These are phyloP conservation scores for Pomatostomus ruficeps DNA, from an alignment of 2,113 vertebrate species.

Conservation along the genomic window DNA sequence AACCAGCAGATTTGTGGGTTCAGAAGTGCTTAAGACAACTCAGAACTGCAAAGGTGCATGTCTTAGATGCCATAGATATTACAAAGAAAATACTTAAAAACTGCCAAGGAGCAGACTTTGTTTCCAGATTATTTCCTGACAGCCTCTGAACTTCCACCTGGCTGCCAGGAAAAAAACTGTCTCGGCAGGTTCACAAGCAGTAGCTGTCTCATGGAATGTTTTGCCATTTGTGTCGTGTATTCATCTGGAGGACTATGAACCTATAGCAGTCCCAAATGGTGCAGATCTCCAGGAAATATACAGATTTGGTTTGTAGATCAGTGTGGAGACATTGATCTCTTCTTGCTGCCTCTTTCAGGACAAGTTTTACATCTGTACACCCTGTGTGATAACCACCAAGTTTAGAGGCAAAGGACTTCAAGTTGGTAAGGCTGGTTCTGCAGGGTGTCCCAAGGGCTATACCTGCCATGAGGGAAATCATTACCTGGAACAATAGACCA, in stretches of 20 bases:
- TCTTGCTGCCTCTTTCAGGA: neutral
- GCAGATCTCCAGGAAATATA: neutral
- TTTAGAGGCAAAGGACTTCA: neutral
- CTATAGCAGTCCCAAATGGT: neutral
- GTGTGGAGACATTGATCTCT: neutral
- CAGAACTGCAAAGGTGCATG: neutral
- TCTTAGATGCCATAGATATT: neutral
- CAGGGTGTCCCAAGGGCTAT: neutral
- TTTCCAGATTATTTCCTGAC: neutral
- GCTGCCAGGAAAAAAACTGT: neutral
- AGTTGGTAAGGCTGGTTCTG: neutral
- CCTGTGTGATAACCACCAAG: neutral
- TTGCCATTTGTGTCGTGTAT: neutral
- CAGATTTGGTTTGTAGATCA: neutral
- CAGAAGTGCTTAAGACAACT: neutral
- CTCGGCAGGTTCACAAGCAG: neutral
- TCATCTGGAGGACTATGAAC: fast-evolving
- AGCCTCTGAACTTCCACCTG: neutral
- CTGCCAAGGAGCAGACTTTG: neutral
- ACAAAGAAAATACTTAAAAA: neutral
- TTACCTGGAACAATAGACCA: neutral
- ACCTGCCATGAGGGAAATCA: neutral
- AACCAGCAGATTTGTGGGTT: neutral
- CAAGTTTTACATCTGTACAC: neutral
- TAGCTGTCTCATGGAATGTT: neutral